Percentiles rank a stretch among this genome's conserved stretches.
Conservation (phyloP, 1,140 invertebrate genomes). For the Drosophila navojoa region DNA sequence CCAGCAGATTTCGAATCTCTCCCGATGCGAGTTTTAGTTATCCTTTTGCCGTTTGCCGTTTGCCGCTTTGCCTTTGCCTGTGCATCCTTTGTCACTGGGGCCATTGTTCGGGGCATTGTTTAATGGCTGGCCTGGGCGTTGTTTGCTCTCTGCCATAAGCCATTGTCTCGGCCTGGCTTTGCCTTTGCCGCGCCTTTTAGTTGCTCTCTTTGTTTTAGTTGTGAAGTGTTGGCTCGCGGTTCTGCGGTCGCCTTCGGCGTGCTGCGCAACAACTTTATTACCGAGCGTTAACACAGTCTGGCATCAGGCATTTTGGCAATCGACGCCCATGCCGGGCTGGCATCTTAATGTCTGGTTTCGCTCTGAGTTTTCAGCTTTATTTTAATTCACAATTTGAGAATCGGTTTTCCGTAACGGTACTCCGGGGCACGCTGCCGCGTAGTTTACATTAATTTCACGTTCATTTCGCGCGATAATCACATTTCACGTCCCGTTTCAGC, state of each 20-base stretch:
- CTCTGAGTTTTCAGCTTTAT: slow-evolving; percentile 7
- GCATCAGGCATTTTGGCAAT: slow-evolving; percentile 47
- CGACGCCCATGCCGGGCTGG: slow-evolving; percentile 69
- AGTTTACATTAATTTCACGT: slow-evolving; percentile 82
- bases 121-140: slow-evolving; percentile 15
- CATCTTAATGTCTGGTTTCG: slow-evolving; percentile 47
- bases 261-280: slow-evolving; percentile 64
- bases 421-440: slow-evolving; percentile 41
- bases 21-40: slow-evolving; percentile 19
- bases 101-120: slow-evolving; percentile 59
- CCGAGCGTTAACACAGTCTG: slow-evolving; percentile 14
- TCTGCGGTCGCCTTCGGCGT: slow-evolving; percentile 60
- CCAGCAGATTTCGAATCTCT: background rate
- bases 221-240: slow-evolving; percentile 36
- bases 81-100: background rate
- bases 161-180: slow-evolving; percentile 29
- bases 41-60: slow-evolving; percentile 59
- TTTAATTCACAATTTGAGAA: slow-evolving; percentile 2
- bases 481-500: slow-evolving; percentile 53
- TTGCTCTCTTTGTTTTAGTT: slow-evolving; percentile 10
- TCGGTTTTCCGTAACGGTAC: slow-evolving; percentile 18
- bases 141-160: slow-evolving; percentile 48
- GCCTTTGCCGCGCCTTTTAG: background rate
- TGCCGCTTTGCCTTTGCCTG: slow-evolving; percentile 20
- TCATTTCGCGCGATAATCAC: slow-evolving; percentile 78